These are phyloP conservation scores for Dexiosoma caninum DNA, from an alignment of 2,888 invertebrate species.

Conservation along the genomic window DNA sequence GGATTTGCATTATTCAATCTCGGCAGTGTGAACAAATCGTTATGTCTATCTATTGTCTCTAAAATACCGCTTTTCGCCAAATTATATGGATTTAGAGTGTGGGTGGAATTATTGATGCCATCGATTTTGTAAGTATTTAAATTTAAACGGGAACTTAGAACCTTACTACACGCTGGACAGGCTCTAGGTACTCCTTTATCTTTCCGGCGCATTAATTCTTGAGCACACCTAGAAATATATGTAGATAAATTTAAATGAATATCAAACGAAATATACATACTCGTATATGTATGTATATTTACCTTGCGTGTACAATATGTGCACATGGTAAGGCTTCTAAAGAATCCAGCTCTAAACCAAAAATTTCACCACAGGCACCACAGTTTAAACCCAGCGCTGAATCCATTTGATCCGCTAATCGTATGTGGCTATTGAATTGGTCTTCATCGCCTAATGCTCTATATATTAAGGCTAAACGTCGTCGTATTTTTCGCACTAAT, in stretches of 20 bases:
- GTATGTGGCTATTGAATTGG: slow-evolving; percentile 86
- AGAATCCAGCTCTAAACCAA: slow-evolving; percentile 85
- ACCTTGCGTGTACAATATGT: slow-evolving; percentile 92
- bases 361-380: slow-evolving; percentile 88
- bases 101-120: slow-evolving; percentile 51
- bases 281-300: too few relatives aligned
- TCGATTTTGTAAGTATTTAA: slow-evolving; percentile 73
- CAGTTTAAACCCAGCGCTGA: slow-evolving; percentile 86
- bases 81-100: slow-evolving; percentile 31
- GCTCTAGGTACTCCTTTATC: slow-evolving; percentile 83
- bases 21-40: slow-evolving; percentile 59
- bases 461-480: slow-evolving; percentile 88
- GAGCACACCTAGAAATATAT: slow-evolving; percentile 80
- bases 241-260: too few relatives aligned
- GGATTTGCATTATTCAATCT: slow-evolving; percentile 30
- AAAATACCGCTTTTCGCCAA: slow-evolving; percentile 55
- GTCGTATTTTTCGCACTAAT: slow-evolving; percentile 87
- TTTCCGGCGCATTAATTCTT: slow-evolving; percentile 82
- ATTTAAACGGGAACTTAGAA: slow-evolving; percentile 83
- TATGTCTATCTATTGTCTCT: slow-evolving; percentile 48
- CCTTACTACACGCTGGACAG: slow-evolving; percentile 85
- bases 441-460: slow-evolving; percentile 89
- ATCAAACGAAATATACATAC: too few relatives aligned
- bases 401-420: slow-evolving; percentile 82
- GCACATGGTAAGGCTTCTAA: slow-evolving; percentile 91